Evolutionary conservation across 2,113 vertebrate genomes (phyloP), one percentile per base, ranked within the genome.

Genomic region (Malurus elegans): DNA sequence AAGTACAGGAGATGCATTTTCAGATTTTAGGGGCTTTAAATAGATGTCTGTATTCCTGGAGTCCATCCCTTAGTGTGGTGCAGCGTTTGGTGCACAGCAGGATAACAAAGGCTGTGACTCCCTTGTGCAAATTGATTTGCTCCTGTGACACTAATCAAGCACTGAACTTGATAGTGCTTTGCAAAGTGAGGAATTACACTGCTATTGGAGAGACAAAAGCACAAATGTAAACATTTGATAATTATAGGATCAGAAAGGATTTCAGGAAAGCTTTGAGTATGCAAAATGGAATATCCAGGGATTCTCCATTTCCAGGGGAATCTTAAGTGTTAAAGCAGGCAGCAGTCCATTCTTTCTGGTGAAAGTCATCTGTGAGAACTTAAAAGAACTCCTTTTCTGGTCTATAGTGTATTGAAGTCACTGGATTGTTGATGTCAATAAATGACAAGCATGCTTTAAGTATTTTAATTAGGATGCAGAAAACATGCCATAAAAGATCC

Each of bases 391-490:
- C 28, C 25, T 79, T 0, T 74, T 87, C 45, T 84, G 53, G 3
- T 40, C 26, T 48, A 29, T 81, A 32, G 36, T 69, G 12, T 54
- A 25, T 14, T 36, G 42, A 62, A 72, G 36, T 57, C 20, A 73
- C 0, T 71, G 54, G 13, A 53, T 84, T 87, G 50, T 14, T 84
- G 25, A 38, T 26, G 32, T n/a, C 42, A 56, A 54, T 54, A 81
- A 91, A 65, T 23, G 1, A 75, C 0, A 0, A 51, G 20, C n/a
- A 45, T 74, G 79, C 34, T 87, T 57, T 32, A 13, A 45, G 18
- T 67, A 48, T 78, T 92, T 84, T 75, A 60, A 69, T 75, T 18
- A 65, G 6, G 8, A 71, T 84, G 58, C n/a, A 92, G 72, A 92
- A 95, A 91, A 69, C n/a, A 10, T 38, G 36, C 20, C 36, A 7